These are phyloP conservation scores for Campoletis raptor DNA, from an alignment of 2,888 invertebrate genomes.

Conservation along the genomic window DNA sequence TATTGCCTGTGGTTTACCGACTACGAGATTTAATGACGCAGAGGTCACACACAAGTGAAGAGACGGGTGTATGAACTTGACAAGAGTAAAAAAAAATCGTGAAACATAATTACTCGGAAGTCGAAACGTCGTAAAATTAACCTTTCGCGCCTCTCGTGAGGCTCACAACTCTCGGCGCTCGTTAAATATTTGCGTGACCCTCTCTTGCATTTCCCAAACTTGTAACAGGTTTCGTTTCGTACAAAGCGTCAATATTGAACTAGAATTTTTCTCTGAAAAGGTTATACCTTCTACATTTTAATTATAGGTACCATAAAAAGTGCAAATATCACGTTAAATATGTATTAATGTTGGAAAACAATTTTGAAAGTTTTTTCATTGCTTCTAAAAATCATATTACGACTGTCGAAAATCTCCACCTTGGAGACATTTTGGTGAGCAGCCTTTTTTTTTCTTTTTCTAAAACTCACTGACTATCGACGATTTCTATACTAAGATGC, in stretches of 20 bases:
- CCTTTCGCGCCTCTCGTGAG: constrained; percentile 23
- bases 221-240: background rate
- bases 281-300: background rate
- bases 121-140: constrained; percentile 28
- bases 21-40: constrained; percentile 48
- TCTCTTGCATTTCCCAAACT: background rate
- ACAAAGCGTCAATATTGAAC: background rate
- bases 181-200: constrained; percentile 10
- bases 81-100: background rate
- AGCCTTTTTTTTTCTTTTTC: background rate
- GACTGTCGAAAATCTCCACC: background rate
- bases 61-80: constrained; percentile 4
- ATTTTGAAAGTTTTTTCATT: background rate
- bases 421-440: background rate
- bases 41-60: constrained; percentile 10
- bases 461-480: constrained; percentile 13
- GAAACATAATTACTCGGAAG: constrained; percentile 15
- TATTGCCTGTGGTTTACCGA: constrained; percentile 35
- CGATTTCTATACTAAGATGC: constrained; percentile 43
- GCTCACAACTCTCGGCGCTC: constrained; percentile 1
- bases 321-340: background rate
- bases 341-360: background rate
- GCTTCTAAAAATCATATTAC: background rate
- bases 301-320: background rate
- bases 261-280: background rate